These are phyloP conservation scores for Cuculus canorus DNA, from an alignment of 2,797 vertebrate genomes.

Conservation along the genomic window DNA sequence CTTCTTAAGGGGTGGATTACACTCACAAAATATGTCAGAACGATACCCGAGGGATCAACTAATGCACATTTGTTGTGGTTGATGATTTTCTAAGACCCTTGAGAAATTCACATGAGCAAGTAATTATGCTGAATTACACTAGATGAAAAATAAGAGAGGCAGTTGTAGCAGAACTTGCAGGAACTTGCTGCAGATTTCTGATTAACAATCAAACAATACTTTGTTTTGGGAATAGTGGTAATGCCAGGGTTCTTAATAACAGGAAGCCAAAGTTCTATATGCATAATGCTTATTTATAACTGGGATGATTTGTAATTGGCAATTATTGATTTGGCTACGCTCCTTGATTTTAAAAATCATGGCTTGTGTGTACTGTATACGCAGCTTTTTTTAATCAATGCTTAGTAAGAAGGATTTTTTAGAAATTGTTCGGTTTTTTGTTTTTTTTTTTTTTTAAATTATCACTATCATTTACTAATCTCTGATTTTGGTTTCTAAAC, in stretches of 20 bases:
- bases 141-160: not conserved
- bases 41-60: not conserved
- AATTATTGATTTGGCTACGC: not conserved
- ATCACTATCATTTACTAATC: not conserved
- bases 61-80: not conserved
- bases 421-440: too few relatives aligned
- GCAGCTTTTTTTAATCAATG: not conserved
- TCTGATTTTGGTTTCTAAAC: not conserved
- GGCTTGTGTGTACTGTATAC: not conserved
- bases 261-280: not conserved
- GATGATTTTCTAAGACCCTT: not conserved
- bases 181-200: not conserved
- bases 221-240: not conserved
- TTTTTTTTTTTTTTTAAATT: not conserved
- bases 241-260: not conserved
- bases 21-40: not conserved
- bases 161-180: not conserved
- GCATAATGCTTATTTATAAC: not conserved
- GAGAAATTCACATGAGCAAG: not conserved
- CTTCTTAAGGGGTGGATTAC: not conserved
- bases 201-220: not conserved
- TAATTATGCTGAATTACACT: constrained; percentile 56
- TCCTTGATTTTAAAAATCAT: not conserved
- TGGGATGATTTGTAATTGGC: not conserved
- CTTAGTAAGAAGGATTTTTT: not conserved